phyloP scores from a whole-genome alignment of 1,140 invertebrate species.

The Hormaphis cornu region DNA sequence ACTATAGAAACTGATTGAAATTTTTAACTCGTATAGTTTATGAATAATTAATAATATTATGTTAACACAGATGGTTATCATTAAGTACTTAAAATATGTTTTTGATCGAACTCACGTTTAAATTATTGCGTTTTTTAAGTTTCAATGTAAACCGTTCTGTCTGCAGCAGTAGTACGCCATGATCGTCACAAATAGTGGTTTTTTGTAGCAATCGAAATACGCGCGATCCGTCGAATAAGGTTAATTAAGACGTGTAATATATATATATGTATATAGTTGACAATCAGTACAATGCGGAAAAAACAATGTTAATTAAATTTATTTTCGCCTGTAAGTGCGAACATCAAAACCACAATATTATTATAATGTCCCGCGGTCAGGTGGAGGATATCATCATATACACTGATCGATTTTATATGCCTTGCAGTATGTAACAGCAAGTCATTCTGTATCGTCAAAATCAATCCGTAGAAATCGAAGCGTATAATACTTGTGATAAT shows the following conservation, averaged over 20 bases:
- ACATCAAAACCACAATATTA: background rate
- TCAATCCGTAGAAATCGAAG: conserved; percentile 7
- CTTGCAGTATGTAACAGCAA: background rate
- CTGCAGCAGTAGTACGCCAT: too few relatives aligned
- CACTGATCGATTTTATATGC: background rate
- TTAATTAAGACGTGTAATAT: background rate
- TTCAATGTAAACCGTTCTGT: too few relatives aligned
- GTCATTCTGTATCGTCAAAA: conserved; percentile 7
- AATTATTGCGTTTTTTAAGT: too few relatives aligned
- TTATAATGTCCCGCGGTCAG: background rate
- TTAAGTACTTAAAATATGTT: too few relatives aligned
- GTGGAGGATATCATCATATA: too few relatives aligned
- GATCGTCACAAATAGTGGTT: too few relatives aligned
- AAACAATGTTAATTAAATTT: conserved; percentile 12
- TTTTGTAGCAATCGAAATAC: background rate
- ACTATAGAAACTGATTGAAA: too few relatives aligned
- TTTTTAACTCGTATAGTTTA: too few relatives aligned
- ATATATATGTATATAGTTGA: background rate
- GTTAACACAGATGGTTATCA: too few relatives aligned
- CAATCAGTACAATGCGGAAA: background rate
- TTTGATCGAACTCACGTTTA: too few relatives aligned
- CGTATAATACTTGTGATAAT: background rate
- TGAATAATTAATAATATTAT: too few relatives aligned
- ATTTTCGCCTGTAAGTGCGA: background rate
- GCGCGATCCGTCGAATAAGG: background rate